Conservation (phyloP, 2,888 invertebrate genomes). For the Eupithecia subumbrata region DNA sequence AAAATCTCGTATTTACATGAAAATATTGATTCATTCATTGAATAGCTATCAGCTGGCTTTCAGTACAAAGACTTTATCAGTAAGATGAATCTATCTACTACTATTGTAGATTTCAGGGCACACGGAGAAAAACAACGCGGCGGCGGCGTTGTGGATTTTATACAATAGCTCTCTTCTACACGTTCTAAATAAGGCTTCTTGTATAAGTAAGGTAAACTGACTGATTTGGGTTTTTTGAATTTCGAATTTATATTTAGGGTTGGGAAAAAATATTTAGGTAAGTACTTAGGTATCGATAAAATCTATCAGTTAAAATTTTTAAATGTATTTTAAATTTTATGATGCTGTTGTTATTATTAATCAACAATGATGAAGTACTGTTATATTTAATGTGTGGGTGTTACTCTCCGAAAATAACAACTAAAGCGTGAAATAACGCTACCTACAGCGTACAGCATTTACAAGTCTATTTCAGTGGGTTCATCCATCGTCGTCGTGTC, state of each 20-base stretch:
- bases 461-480: constrained; percentile 13
- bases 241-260: neutral
- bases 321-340: neutral
- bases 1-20: neutral
- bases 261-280: neutral
- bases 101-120: neutral
- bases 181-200: neutral
- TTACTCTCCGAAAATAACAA: neutral
- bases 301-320: neutral
- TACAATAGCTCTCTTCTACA: neutral
- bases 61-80: neutral
- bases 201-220: neutral
- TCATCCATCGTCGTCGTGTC: constrained; percentile 26
- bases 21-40: neutral
- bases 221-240: neutral
- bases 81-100: neutral
- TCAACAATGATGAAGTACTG: neutral
- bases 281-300: neutral
- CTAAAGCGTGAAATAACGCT: neutral
- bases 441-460: neutral
- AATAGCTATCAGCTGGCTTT: neutral
- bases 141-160: neutral
- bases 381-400: neutral
- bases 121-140: neutral
- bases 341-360: neutral